A percentile compares a stretch with the other conserved stretches of the same genome.
phyloP scores from a whole-genome alignment of 2,888 invertebrate genomes.

The Epistrophe eligans region DNA sequence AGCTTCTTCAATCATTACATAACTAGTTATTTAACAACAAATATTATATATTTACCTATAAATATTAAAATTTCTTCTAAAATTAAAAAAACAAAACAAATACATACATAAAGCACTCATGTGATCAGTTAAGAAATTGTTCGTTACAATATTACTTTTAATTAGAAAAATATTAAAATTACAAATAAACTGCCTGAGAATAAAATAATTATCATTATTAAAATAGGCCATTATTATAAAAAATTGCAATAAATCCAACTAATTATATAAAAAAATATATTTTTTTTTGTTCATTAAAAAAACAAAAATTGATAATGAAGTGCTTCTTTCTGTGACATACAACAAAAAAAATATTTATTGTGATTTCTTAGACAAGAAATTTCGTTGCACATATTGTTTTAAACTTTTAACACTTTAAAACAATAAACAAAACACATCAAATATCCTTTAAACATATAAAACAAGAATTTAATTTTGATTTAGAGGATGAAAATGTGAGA shows the following conservation, averaged over 20 bases:
- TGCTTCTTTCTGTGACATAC: constrained; percentile 68
- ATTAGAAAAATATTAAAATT: constrained; percentile 60
- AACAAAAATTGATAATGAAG: constrained; percentile 33
- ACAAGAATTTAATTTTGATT: constrained; percentile 36
- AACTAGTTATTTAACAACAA: constrained; percentile 26
- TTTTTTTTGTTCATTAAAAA: constrained; percentile 26
- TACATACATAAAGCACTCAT: constrained; percentile 56
- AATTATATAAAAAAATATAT: not conserved
- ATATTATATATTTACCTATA: constrained; percentile 14
- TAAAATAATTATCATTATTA: constrained; percentile 21
- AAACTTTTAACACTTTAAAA: constrained; percentile 17
- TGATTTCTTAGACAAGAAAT: constrained; percentile 50
- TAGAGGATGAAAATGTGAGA: constrained; percentile 24
- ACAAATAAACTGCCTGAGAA: constrained; percentile 59
- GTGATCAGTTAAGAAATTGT: constrained; percentile 65
- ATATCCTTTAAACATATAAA: constrained; percentile 6
- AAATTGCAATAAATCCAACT: constrained; percentile 46
- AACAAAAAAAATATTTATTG: constrained; percentile 51
- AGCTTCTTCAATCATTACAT: constrained; percentile 47
- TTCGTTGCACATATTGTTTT: constrained; percentile 64
- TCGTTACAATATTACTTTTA: constrained; percentile 64
- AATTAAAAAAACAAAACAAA: constrained; percentile 37
- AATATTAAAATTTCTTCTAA: constrained; percentile 24
- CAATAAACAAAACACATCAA: constrained; percentile 7
- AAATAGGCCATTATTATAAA: constrained; percentile 41